Base-by-base conservation (phyloP, 2,113 vertebrate species). In the Potamarius usumacintae region DNA sequence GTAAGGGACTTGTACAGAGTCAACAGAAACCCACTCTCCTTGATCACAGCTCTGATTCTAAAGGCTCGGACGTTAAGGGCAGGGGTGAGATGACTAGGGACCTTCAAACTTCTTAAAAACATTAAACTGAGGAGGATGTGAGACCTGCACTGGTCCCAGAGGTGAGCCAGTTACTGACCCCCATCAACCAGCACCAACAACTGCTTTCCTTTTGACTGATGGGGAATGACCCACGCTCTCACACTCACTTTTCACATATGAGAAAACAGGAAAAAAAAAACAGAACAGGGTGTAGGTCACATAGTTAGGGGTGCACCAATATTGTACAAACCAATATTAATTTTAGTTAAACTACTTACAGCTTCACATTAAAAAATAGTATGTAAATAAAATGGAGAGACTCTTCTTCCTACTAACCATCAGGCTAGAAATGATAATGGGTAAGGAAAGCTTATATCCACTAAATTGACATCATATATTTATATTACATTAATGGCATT, bases 11-110 rank as follows among this genome's bases (percentile, higher is more conserved):
- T 11, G 30, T 22, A n/a, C 71, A 87, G 82, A 27, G 88, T 90
- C 85, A 93, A 91, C 90, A 81, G 27, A 76, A 87, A 81, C 91
- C 62, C 63, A 60, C 91, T 85, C 69, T 71, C 84, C 58, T 83
- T 62, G 15, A 12, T 60, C 57, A 90, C 65, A 79, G 72, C 69
- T 42, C 34, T 15, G 50, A 42, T 18, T 86, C 77, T 57, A 53
- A 85, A 60, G n/a, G 18, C 20, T 60, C 15, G 50, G 50, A 55
- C 9, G 0, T 76, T 77, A 18, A 71, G 63, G 78, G 58, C 88
- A 89, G 50, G 50, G 84, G 84, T 86, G 69, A 86, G 60, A 6
- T 15, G 42, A 50, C 85, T 63, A 34, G 81, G 85, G 81, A 78
- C 72, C 15, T 60, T 84, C 81, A 72, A 22, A 50, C n/a, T 60